phyloP scores from a whole-genome alignment of 2,113 vertebrate species.

The Halcyon senegalensis region DNA sequence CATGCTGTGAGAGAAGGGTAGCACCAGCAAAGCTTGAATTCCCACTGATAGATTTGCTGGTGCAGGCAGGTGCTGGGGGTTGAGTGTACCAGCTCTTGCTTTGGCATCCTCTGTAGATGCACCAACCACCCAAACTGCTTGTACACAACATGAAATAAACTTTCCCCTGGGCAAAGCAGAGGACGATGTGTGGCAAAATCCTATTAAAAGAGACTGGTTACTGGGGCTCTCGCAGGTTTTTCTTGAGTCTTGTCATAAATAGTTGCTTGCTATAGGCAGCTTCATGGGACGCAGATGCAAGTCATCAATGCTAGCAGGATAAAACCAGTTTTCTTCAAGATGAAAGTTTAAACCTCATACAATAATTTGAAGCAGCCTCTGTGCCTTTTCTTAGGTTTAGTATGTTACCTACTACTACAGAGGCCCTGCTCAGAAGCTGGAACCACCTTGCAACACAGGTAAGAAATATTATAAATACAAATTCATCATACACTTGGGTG shows the following conservation, averaged over 20 bases:
- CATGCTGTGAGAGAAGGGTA: not conserved
- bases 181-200: not conserved
- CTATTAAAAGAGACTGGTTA: not conserved
- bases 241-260: not conserved
- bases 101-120: not conserved
- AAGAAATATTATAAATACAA: not conserved
- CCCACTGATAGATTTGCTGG: fast-evolving
- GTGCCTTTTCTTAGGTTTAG: not conserved
- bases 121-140: not conserved
- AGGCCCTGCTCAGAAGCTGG: not conserved
- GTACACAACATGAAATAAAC: not conserved
- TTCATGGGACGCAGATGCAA: not conserved
- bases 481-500: not conserved
- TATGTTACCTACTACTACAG: not conserved
- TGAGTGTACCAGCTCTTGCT: not conserved
- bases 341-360: not conserved
- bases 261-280: not conserved
- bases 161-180: not conserved
- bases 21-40: not conserved
- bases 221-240: not conserved
- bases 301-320: not conserved
- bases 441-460: not conserved
- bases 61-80: not conserved
- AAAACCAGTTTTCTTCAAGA: not conserved
- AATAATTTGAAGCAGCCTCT: not conserved